Percentiles rank a stretch among this genome's conserved stretches.
These are phyloP conservation scores for Pantherophis vulpinus DNA, from an alignment of 2,797 vertebrate species.

Conservation along the genomic window DNA sequence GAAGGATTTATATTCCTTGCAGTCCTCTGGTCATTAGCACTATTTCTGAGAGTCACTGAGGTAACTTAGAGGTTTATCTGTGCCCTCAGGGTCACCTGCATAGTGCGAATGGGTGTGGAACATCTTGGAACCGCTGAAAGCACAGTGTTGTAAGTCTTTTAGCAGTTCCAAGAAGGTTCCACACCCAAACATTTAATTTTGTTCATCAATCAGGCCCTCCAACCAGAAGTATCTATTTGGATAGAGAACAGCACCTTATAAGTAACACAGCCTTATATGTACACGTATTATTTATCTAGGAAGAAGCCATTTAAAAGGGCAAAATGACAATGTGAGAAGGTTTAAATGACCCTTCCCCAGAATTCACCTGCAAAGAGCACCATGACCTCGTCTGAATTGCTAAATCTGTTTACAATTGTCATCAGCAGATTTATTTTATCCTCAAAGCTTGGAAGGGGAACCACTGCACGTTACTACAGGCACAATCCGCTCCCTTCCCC, in stretches of 20 bases:
- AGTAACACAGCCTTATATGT: background rate
- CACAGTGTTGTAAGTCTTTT: background rate
- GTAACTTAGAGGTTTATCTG: background rate
- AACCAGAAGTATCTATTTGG: background rate
- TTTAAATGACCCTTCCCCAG: background rate
- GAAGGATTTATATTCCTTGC: background rate
- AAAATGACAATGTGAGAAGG: background rate
- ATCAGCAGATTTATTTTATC: constrained; percentile 35
- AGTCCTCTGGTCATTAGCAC: background rate
- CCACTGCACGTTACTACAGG: constrained; percentile 78
- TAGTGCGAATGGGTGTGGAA: background rate
- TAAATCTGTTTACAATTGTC: background rate
- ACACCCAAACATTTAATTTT: background rate
- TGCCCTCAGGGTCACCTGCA: background rate
- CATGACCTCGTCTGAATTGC: constrained; percentile 9
- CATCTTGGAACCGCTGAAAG: background rate
- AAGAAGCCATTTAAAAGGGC: background rate
- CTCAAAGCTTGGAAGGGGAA: background rate
- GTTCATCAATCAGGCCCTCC: background rate
- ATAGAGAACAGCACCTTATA: background rate
- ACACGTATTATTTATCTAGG: background rate
- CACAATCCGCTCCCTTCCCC: constrained; percentile 35
- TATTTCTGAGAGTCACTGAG: background rate
- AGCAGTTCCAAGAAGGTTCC: background rate
- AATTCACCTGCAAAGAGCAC: background rate